Evolutionary conservation across 2,888 invertebrate species (phyloP).

Genomic region (Nycteola revayana): DNA sequence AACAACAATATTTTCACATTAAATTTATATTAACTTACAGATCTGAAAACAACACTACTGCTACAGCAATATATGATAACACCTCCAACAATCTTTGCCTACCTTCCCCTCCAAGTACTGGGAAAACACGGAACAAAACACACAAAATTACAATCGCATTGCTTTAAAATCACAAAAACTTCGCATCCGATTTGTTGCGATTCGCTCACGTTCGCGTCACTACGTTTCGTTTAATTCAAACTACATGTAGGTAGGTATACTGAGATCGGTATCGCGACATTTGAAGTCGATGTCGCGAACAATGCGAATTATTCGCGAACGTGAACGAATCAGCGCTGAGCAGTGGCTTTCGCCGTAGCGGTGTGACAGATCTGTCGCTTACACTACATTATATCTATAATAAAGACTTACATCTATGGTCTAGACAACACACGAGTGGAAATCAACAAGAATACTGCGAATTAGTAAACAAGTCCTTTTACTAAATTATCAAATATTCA

Average conservation of each 20-base stretch:
- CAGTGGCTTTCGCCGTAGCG: constrained; percentile 65
- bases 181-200: constrained; percentile 37
- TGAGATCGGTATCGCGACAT: constrained; percentile 8
- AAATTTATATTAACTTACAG: constrained; percentile 79
- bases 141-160: constrained; percentile 38
- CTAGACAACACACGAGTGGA: constrained; percentile 30
- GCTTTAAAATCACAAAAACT: constrained; percentile 41
- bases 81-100: constrained; percentile 16
- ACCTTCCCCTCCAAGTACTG: constrained; percentile 25
- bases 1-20: constrained; percentile 76
- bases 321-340: constrained; percentile 60
- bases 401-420: constrained; percentile 55
- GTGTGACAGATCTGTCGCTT: constrained; percentile 74
- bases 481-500: too few relatives aligned
- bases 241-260: neutral
- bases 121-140: constrained; percentile 28
- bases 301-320: constrained; percentile 19
- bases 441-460: constrained; percentile 17
- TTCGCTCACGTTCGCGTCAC: constrained; percentile 25
- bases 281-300: neutral
- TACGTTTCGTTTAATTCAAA: constrained; percentile 1
- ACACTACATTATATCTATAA: constrained; percentile 65
- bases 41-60: constrained; percentile 65
- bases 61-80: constrained; percentile 43
- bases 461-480: constrained; percentile 11